Percentiles rank a stretch among this genome's conserved stretches.
phyloP scores from a whole-genome alignment of 2,888 invertebrate species.

The Phytoseiulus persimilis region DNA sequence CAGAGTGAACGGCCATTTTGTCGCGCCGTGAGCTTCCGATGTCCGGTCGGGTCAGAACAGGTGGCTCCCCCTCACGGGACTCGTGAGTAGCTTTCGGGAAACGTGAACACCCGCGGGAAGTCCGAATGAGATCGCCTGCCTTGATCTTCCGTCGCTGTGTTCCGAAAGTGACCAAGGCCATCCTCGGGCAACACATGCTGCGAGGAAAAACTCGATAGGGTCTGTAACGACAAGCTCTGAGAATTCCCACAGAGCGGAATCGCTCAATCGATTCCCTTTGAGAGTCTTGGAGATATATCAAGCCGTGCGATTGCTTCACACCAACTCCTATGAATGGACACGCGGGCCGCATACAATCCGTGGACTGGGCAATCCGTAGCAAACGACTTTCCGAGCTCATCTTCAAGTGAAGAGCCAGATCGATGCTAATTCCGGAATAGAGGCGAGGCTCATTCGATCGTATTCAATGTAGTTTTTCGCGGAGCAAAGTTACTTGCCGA shows the following conservation, averaged over 20 bases:
- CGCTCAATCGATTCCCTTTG: neutral
- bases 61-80: conserved; percentile 36
- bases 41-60: neutral
- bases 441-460: neutral
- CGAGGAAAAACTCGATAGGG: neutral
- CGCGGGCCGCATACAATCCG: neutral
- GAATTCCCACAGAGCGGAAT: neutral
- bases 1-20: neutral
- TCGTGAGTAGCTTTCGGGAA: neutral
- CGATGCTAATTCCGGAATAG: neutral
- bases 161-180: neutral
- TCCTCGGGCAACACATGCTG: neutral
- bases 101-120: neutral
- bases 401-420: neutral
- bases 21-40: neutral
- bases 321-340: neutral
- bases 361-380: neutral
- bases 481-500: neutral
- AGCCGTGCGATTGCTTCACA: no score
- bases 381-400: neutral
- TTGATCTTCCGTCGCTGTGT: neutral
- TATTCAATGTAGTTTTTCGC: neutral
- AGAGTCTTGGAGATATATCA: no score
- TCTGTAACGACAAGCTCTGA: neutral
- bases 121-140: neutral